phyloP scores from a whole-genome alignment of 2,888 invertebrate species.

The Sacculina carcini region DNA sequence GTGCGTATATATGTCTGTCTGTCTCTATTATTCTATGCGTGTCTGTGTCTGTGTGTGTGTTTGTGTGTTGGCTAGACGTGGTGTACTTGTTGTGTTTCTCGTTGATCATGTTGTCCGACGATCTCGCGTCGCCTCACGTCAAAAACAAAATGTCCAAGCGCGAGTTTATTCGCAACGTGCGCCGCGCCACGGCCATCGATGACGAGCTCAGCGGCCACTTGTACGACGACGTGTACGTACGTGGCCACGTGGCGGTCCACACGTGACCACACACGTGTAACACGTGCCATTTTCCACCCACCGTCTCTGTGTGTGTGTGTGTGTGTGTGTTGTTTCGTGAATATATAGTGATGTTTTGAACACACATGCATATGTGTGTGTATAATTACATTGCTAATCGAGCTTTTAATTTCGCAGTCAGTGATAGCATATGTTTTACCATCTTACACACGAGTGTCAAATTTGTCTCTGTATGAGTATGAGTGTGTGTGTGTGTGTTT shows the following conservation, averaged over 20 bases:
- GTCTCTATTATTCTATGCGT: conserved; percentile 3
- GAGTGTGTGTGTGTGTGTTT: no score
- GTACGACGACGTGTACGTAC: conserved; percentile 25
- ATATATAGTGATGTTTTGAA: background rate
- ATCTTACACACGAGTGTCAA: no score
- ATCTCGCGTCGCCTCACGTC: conserved; percentile 24
- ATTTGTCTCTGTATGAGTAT: no score
- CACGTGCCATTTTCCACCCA: no score
- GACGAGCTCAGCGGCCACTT: conserved; percentile 24
- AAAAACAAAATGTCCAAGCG: conserved; percentile 28
- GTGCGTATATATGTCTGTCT: background rate
- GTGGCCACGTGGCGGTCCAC: conserved; percentile 23
- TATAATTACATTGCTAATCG: background rate
- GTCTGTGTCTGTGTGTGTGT: conserved; percentile 2
- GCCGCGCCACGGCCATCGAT: conserved; percentile 18
- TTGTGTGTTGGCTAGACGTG: conserved; percentile 18
- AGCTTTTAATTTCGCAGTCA: no score
- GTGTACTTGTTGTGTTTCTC: conserved; percentile 25
- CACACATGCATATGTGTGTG: background rate
- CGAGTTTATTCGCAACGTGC: conserved; percentile 26
- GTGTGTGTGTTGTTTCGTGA: background rate
- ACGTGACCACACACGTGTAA: no score
- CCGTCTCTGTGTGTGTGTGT: background rate
- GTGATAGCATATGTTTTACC: no score
- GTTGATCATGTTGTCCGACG: conserved; percentile 25